Evolutionary conservation across 1,140 invertebrate species (phyloP).

Genomic region (Drosophila tristis): DNA sequence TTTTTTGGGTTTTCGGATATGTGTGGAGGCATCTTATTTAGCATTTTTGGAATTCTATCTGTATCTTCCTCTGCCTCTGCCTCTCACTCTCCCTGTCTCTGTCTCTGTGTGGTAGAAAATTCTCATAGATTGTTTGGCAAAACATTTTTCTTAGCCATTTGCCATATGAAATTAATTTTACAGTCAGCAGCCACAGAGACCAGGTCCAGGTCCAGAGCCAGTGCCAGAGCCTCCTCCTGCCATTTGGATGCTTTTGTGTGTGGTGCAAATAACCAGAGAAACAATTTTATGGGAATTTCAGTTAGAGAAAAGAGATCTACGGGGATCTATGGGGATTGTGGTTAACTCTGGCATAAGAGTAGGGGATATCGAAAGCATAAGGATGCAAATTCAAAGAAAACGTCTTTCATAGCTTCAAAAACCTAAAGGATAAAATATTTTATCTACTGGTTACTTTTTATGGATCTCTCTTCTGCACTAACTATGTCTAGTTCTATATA

Average conservation of each 20-base stretch:
- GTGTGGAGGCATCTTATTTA: constrained; percentile 61
- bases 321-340: constrained; percentile 6
- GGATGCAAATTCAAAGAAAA: no score
- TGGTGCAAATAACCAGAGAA: constrained; percentile 36
- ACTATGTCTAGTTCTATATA: no score
- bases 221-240: constrained; percentile 8
- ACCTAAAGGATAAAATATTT: no score
- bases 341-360: constrained; percentile 28
- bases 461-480: no score
- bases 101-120: constrained; percentile 32
- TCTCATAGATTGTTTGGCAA: constrained; percentile 51
- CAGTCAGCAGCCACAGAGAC: constrained; percentile 42
- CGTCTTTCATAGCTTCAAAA: no score
- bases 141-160: constrained; percentile 62
- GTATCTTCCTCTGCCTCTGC: constrained; percentile 13
- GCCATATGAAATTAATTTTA: constrained; percentile 67
- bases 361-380: constrained; percentile 14
- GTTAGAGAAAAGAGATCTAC: constrained; percentile 3
- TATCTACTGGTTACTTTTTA: no score
- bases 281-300: constrained; percentile 37
- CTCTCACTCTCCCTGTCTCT: constrained; percentile 4
- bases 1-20: constrained; percentile 48
- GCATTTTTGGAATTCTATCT: constrained; percentile 37
- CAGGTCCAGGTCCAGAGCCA: no score
- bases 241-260: constrained; percentile 21